These are phyloP conservation scores for Theropithecus gelada DNA, from an alignment of 2,113 vertebrate genomes.

Conservation along the genomic window DNA sequence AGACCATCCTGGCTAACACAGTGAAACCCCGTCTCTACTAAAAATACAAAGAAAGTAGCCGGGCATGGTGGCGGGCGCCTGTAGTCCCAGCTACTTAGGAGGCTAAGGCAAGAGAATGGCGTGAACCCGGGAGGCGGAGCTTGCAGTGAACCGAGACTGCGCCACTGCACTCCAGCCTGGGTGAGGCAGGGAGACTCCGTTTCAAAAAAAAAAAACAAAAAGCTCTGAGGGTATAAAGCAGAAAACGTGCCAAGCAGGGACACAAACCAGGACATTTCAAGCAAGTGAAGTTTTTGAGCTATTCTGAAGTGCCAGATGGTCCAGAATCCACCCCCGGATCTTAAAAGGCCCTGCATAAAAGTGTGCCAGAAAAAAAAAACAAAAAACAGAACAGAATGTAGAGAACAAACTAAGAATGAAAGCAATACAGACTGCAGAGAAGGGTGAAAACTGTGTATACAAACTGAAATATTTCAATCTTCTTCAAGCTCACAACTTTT, in stretches of 20 bases:
- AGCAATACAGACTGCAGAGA: neutral
- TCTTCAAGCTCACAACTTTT: conserved; percentile 14
- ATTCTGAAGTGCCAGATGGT: conserved; percentile 56
- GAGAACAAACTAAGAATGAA: conserved; percentile 52
- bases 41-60: too few species aligned
- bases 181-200: too few species aligned
- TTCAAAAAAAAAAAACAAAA: neutral
- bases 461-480: conserved; percentile 39
- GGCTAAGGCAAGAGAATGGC: too few species aligned
- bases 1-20: too few species aligned
- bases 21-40: too few species aligned
- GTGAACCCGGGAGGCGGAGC: too few species aligned
- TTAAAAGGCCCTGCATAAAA: conserved; percentile 37
- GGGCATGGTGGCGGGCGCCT: too few species aligned
- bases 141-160: too few species aligned
- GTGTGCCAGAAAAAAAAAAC: neutral
- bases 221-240: neutral
- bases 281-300: conserved; percentile 22
- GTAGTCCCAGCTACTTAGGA: too few species aligned
- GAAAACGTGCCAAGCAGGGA: conserved; percentile 30
- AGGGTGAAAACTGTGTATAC: neutral
- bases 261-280: conserved; percentile 48
- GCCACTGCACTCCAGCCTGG: too few species aligned
- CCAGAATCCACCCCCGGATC: conserved; percentile 47
- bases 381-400: conserved; percentile 31